Conservation (phyloP, 2,113 vertebrate species). For the Copsychus sechellarum region DNA sequence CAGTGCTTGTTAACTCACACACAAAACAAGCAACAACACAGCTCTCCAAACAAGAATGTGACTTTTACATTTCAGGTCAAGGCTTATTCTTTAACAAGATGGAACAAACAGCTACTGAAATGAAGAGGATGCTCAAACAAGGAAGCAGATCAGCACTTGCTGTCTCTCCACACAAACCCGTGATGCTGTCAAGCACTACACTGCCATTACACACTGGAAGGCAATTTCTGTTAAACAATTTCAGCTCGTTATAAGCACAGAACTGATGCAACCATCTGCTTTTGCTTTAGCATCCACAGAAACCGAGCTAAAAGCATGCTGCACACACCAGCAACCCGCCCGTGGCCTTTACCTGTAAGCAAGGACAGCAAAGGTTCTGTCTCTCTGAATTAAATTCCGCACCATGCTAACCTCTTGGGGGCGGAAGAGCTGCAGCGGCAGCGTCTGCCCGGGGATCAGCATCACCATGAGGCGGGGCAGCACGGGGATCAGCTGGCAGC, state of each 20-base stretch:
- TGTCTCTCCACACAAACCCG: background rate
- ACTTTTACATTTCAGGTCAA: background rate
- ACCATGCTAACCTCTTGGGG: conserved; percentile 99
- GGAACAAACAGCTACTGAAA: background rate
- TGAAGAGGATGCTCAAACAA: background rate
- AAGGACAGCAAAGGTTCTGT: conserved; percentile 96
- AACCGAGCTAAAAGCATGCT: background rate
- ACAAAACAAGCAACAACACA: background rate
- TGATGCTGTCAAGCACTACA: background rate
- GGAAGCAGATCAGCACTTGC: background rate
- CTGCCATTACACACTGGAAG: accelerated
- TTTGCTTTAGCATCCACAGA: background rate
- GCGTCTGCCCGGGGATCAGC: conserved; percentile 93
- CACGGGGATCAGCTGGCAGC: conserved; percentile 91
- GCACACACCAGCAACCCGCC: background rate
- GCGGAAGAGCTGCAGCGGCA: conserved; percentile 92
- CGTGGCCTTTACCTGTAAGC: conserved; percentile 85
- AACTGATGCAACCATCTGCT: background rate
- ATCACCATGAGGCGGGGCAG: conserved; percentile 89
- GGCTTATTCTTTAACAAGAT: background rate
- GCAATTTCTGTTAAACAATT: background rate
- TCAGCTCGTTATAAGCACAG: background rate
- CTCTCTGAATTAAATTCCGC: conserved; percentile 89
- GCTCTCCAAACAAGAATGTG: background rate
- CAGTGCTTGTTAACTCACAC: background rate